Base-by-base conservation (phyloP, 2,113 vertebrate genomes). In the Sterrhoptilus dennistouni region DNA sequence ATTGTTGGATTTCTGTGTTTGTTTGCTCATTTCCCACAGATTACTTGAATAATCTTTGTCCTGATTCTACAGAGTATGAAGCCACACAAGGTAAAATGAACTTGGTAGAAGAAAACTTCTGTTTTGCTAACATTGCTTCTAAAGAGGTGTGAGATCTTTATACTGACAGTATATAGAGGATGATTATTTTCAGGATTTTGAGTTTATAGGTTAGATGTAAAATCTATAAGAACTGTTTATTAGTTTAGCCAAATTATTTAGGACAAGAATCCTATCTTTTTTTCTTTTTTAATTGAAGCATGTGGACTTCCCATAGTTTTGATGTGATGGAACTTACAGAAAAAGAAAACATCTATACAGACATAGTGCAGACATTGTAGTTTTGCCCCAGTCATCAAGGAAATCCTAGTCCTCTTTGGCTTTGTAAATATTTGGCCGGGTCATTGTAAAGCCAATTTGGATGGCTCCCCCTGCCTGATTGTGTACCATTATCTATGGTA, bases 11-110 rank as follows among this genome's bases (percentile, higher is more conserved):
- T 20, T 59, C 59, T 83, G 19, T 76, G 66, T 83, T 28, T 70
- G 31, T 95, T 83, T 93, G 36, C 29, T 93, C 96, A 88, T 90
- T 90, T 79, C 87, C 90, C 81, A 60, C 98, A 99, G 99, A 99
- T 98, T 99, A 99, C 96, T 97, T 99, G 96, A 99, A 99, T 97
- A 99, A 99, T 97, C 99, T 99, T 74, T 99, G 98, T 68, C 99
- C 99, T 6, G 99, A 99, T 96, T 99, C 99, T 14, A 97, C 98
- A 29, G 99, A 99, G 91, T 99, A 99, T 94, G 99, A 99, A 95
- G 97, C 98, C 95, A 99, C 99, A 22, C 99, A 99, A 98, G 99
- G 99, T 99, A 98, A 98, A 95, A 91, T 76, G 14, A 83, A 89
- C 94, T 38, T 31, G 35, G 21, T 36, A 75, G 76, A 86, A 77